Evolutionary conservation across 2,888 invertebrate genomes (phyloP).

Genomic region (Agapetus fuscipes): DNA sequence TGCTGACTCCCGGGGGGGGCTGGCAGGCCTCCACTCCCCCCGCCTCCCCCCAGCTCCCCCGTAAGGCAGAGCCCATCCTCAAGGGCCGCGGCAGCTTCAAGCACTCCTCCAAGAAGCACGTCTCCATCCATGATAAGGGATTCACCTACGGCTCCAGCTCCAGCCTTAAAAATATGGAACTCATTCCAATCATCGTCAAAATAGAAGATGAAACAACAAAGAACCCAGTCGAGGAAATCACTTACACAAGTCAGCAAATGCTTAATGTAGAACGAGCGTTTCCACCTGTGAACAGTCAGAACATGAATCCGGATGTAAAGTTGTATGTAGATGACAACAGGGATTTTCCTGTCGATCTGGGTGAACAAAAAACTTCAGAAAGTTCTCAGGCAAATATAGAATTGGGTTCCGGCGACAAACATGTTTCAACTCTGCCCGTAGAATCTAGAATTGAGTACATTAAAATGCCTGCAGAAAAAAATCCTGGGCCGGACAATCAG

Average conservation of each 20-base stretch:
- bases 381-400: too few species aligned
- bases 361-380: too few species aligned
- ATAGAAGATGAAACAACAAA: constrained; percentile 36
- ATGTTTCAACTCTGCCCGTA: not conserved
- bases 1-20: constrained; percentile 25
- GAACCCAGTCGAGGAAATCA: not conserved
- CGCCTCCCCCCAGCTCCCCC: constrained; percentile 27
- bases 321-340: too few species aligned
- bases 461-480: not conserved
- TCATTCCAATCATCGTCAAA: constrained; percentile 38
- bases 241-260: not conserved
- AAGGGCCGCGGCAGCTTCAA: constrained; percentile 30
- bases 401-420: too few species aligned
- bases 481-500: not conserved
- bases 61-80: constrained; percentile 32
- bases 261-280: too few species aligned
- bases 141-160: constrained; percentile 16
- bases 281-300: not conserved
- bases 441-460: not conserved
- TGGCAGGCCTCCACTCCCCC: constrained; percentile 26
- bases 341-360: not conserved
- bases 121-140: constrained; percentile 19
- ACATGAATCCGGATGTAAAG: not conserved
- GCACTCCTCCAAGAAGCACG: constrained; percentile 19
- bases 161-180: constrained; percentile 23